These are phyloP conservation scores for Bucco capensis DNA, from an alignment of 2,113 vertebrate species.

Conservation along the genomic window DNA sequence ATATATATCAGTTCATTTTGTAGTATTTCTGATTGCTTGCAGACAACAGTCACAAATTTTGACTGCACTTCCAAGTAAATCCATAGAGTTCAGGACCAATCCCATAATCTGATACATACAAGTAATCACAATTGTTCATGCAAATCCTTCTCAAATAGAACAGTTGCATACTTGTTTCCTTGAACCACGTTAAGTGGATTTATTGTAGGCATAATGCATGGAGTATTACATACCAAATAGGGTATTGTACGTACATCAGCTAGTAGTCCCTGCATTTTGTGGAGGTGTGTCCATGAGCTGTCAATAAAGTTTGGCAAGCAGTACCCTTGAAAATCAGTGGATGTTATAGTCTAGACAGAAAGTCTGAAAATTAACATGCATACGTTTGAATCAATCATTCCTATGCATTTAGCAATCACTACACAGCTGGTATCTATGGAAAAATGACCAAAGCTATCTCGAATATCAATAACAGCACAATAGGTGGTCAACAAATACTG, in stretches of 20 bases:
- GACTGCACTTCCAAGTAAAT: conserved; percentile 14
- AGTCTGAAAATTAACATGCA: conserved; percentile 56
- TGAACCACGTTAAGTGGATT: background rate
- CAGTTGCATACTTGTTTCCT: background rate
- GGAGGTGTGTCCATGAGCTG: background rate
- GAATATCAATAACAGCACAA: conserved; percentile 38
- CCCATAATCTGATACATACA: background rate
- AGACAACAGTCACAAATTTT: background rate
- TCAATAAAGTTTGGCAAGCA: background rate
- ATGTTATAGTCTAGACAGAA: conserved; percentile 15
- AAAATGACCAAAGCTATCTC: conserved; percentile 48
- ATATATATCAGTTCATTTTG: background rate
- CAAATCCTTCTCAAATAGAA: background rate
- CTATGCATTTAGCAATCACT: conserved; percentile 32
- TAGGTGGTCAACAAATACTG: conserved; percentile 6
- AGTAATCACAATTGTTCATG: conserved; percentile 18
- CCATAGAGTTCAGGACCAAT: background rate
- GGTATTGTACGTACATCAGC: background rate
- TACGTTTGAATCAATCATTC: conserved; percentile 65
- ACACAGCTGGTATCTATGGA: conserved; percentile 41
- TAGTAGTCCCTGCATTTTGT: background rate
- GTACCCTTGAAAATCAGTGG: conserved; percentile 20
- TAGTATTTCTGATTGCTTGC: background rate
- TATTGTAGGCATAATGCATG: background rate
- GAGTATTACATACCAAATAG: background rate